Percentiles rank a stretch among this genome's conserved stretches.
phyloP scores from a whole-genome alignment of 35 echinoderm and acorn worm genomes.

The Hemicentrotus pulcherrimus region DNA sequence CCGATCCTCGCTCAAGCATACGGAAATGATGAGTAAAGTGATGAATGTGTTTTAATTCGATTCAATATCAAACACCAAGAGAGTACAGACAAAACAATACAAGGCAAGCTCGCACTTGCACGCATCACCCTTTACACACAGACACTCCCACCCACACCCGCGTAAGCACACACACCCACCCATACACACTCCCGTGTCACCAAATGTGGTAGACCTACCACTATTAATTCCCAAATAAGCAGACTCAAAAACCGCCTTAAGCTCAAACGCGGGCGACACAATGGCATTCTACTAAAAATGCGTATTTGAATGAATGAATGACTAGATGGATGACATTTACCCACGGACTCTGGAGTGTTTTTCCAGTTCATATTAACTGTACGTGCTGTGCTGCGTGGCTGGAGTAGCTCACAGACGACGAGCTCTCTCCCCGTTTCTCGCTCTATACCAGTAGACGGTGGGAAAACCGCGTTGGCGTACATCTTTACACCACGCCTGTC shows the following conservation, averaged over 20 bases:
- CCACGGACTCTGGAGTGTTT: not conserved
- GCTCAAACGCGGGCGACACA: not conserved
- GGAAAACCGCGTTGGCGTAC: not conserved
- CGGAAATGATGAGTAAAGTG: not conserved
- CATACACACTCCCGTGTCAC: not conserved
- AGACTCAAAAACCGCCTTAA: not conserved
- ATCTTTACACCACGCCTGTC: not conserved
- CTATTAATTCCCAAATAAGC: not conserved
- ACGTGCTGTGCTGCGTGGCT: not conserved
- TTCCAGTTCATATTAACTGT: not conserved
- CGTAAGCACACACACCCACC: not conserved
- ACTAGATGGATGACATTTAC: not conserved
- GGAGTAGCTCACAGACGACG: not conserved
- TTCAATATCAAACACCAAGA: not conserved
- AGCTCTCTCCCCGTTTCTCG: not conserved
- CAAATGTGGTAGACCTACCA: not conserved
- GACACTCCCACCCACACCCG: not conserved
- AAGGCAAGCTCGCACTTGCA: not conserved
- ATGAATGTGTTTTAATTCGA: not conserved
- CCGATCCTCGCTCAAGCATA: not conserved
- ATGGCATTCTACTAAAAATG: not conserved
- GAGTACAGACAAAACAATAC: not conserved
- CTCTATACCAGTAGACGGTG: not conserved
- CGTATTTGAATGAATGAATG: not conserved
- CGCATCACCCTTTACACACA: not conserved